These are phyloP conservation scores for Sipha maydis DNA, from an alignment of 2,888 invertebrate genomes.

Conservation along the genomic window DNA sequence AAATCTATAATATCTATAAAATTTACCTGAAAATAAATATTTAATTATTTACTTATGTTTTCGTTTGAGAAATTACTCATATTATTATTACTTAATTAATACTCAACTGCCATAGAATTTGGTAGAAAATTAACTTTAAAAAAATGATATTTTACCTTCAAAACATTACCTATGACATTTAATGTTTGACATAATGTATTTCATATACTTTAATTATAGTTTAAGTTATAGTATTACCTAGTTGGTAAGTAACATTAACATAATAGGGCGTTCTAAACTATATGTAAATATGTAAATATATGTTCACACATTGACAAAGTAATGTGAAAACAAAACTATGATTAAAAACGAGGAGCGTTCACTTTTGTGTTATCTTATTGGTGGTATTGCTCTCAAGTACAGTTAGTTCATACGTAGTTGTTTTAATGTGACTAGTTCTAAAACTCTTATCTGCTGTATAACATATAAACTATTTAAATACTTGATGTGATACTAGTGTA, in stretches of 20 bases:
- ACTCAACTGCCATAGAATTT: background rate
- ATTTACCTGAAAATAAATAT: background rate
- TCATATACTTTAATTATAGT: background rate
- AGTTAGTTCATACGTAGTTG: conserved; percentile 20
- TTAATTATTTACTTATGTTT: background rate
- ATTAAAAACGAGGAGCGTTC: conserved; percentile 34
- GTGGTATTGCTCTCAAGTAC: conserved; percentile 43
- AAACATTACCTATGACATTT: background rate
- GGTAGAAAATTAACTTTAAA: background rate
- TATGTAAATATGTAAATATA: background rate
- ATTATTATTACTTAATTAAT: background rate
- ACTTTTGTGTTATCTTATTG: conserved; percentile 38
- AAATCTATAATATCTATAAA: too few relatives aligned
- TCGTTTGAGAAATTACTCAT: background rate
- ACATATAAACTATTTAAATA: conserved; percentile 9
- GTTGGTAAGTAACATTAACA: conserved; percentile 27
- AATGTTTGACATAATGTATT: background rate
- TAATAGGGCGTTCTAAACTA: conserved; percentile 10
- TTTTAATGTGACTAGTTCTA: conserved; percentile 26
- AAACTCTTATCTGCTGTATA: conserved; percentile 26
- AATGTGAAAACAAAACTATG: conserved; percentile 20
- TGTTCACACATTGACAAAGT: conserved; percentile 3
- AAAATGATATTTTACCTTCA: background rate
- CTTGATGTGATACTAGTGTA: conserved; percentile 32
- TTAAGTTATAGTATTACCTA: background rate